Conservation (phyloP, 2,113 vertebrate species). For the Columba livia region DNA sequence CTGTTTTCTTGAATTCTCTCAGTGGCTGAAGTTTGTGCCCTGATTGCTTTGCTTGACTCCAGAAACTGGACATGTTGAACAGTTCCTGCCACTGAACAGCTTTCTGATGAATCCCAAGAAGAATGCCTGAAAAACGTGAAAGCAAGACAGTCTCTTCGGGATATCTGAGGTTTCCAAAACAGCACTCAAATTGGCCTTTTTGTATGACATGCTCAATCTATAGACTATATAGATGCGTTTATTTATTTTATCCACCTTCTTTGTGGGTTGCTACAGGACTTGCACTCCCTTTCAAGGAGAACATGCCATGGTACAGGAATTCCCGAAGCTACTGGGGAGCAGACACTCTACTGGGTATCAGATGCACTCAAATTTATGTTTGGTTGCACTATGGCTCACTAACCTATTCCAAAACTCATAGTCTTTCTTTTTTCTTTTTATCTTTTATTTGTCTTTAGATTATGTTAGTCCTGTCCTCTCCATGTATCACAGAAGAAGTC, state of each 20-base stretch:
- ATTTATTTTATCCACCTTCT: not conserved
- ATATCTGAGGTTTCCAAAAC: not conserved
- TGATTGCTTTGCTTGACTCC: not conserved
- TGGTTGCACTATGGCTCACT: not conserved
- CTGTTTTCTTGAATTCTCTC: not conserved
- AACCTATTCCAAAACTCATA: not conserved
- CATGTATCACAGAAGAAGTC: not conserved
- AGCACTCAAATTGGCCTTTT: not conserved
- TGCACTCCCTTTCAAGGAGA: not conserved
- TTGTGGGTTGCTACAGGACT: not conserved
- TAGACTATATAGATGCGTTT: not conserved
- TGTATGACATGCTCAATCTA: not conserved
- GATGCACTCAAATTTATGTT: not conserved
- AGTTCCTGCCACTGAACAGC: not conserved
- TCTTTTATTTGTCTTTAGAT: not conserved
- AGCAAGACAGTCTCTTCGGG: not conserved
- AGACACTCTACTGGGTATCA: not conserved
- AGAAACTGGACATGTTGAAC: not conserved
- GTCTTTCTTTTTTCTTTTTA: not conserved
- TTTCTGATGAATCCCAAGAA: not conserved
- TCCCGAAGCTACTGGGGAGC: not conserved
- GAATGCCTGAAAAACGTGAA: rapidly evolving
- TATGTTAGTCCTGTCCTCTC: not conserved
- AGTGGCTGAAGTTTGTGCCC: not conserved
- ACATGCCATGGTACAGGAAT: not conserved